Evolutionary conservation across 2,797 vertebrate species (phyloP).

Genomic region (Telmatherina bonti): DNA sequence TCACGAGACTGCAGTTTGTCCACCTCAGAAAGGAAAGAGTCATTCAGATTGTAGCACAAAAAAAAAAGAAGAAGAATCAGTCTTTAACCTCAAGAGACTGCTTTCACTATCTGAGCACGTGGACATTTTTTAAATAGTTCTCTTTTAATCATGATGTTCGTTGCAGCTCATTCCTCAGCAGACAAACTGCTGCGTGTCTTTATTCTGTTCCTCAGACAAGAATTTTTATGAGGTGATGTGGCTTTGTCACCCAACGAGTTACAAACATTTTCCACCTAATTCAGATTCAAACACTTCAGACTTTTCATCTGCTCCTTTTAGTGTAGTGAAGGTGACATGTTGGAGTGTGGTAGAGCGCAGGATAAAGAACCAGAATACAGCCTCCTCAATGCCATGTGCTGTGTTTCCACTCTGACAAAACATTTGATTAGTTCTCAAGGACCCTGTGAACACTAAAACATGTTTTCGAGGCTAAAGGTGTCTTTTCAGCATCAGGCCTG

Average conservation of each 20-base stretch:
- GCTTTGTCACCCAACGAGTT: not conserved
- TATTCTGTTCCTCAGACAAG: not conserved
- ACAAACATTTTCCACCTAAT: not conserved
- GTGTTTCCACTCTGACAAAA: not conserved
- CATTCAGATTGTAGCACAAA: too few species aligned
- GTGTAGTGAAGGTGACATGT: slow-evolving; percentile 10
- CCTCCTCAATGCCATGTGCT: slow-evolving; percentile 16
- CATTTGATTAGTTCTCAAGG: slow-evolving; percentile 11
- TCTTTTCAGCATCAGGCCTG: not conserved
- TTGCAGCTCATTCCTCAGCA: not conserved
- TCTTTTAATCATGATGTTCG: not conserved
- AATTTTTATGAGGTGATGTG: not conserved
- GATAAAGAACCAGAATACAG: not conserved
- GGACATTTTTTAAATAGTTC: not conserved
- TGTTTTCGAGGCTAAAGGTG: not conserved
- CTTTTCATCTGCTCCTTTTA: slow-evolving; percentile 5
- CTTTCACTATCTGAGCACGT: not conserved
- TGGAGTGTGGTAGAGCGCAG: slow-evolving; percentile 6
- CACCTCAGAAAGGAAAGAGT: too few species aligned
- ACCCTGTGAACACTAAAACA: not conserved
- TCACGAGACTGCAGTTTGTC: too few species aligned
- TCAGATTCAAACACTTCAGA: not conserved
- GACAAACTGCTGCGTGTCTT: not conserved
- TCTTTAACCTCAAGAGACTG: not conserved
- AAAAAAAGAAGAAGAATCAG: not conserved